These are phyloP conservation scores for Cantharis lateralis DNA, from an alignment of 2,888 invertebrate species.

Conservation along the genomic window DNA sequence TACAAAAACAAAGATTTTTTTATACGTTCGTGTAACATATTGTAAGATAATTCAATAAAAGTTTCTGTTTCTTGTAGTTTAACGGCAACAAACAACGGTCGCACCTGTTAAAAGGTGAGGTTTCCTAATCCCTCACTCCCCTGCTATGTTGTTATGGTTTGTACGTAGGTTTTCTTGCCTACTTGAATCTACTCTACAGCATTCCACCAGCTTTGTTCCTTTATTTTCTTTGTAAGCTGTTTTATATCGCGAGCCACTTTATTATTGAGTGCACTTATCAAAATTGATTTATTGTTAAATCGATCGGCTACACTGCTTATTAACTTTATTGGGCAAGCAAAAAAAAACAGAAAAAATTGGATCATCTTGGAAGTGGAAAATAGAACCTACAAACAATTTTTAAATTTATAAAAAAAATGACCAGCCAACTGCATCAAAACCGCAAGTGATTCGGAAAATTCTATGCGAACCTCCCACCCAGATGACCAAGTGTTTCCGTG, in stretches of 20 bases:
- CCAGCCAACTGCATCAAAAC: too few relatives aligned
- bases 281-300: slow-evolving; percentile 14
- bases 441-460: too few relatives aligned
- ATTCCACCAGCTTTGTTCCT: slow-evolving; percentile 15
- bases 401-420: too few relatives aligned
- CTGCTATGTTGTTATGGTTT: not conserved
- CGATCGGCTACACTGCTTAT: slow-evolving; percentile 4
- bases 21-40: not conserved
- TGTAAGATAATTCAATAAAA: not conserved
- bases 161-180: slow-evolving; percentile 21
- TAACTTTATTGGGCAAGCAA: slow-evolving; percentile 3
- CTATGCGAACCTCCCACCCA: too few relatives aligned
- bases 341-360: not conserved
- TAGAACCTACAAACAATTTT: too few relatives aligned
- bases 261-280: slow-evolving; percentile 16
- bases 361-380: not conserved
- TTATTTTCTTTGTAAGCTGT: slow-evolving; percentile 16
- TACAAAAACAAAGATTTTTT: not conserved
- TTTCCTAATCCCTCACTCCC: slow-evolving; percentile 19
- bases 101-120: slow-evolving; percentile 29
- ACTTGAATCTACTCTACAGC: slow-evolving; percentile 17
- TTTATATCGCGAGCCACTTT: slow-evolving; percentile 11
- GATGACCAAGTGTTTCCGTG: too few relatives aligned
- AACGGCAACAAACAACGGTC: slow-evolving; percentile 23
- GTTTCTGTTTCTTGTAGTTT: slow-evolving; percentile 12